Percentiles rank a stretch among this genome's conserved stretches.
These are phyloP conservation scores for Thysanoteuthis rhombus DNA, from an alignment of 2,888 invertebrate genomes.

Conservation along the genomic window DNA sequence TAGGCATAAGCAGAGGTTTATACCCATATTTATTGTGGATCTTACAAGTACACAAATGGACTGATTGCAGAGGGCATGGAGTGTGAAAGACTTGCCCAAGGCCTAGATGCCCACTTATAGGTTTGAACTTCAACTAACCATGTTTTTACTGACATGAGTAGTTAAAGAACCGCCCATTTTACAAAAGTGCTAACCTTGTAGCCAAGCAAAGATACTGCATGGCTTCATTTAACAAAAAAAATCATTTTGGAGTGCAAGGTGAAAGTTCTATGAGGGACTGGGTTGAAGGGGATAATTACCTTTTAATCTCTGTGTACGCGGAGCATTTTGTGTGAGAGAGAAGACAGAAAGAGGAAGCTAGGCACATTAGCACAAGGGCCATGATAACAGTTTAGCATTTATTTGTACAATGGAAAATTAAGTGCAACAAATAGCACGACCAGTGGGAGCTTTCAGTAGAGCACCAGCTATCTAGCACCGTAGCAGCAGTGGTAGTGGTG, in stretches of 20 bases:
- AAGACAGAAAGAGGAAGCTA: not conserved
- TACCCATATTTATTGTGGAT: not conserved
- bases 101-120: not conserved
- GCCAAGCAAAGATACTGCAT: not conserved
- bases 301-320: not conserved
- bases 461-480: conserved; percentile 12
- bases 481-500: not conserved
- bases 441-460: conserved; percentile 12
- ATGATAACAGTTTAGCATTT: conserved; percentile 12
- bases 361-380: not conserved
- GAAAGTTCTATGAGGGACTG: not conserved
- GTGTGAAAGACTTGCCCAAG: conserved; percentile 12
- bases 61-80: not conserved
- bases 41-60: not conserved
- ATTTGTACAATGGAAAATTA: not conserved
- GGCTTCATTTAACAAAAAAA: not conserved
- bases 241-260: not conserved
- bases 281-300: not conserved
- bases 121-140: not conserved
- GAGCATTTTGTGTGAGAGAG: not conserved
- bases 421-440: not conserved
- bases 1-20: not conserved
- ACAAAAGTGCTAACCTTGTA: not conserved
- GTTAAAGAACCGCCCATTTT: not conserved
- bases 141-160: not conserved